phyloP scores from a whole-genome alignment of 2,113 vertebrate species.

The Peucedramus taeniatus region DNA sequence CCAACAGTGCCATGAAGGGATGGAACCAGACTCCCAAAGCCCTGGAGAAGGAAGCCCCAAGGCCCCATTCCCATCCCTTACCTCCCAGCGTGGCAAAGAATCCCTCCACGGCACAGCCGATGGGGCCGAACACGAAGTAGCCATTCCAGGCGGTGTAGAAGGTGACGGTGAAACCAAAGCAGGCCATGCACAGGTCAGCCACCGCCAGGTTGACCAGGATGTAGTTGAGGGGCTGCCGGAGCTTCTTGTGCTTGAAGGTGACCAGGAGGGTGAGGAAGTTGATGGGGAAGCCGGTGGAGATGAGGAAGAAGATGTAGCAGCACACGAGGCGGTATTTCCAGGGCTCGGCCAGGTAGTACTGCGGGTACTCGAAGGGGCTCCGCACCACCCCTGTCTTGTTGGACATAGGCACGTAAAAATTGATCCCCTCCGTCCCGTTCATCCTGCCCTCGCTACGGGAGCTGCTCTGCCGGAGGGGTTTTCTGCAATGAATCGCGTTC shows the following conservation, averaged over 20 bases:
- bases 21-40: neutral
- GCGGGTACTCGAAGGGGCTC: conserved; percentile 77
- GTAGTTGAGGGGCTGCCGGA: conserved; percentile 80
- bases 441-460: conserved; percentile 34
- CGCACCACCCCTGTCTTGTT: conserved; percentile 80
- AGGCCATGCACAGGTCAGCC: conserved; percentile 75
- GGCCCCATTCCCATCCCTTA: neutral
- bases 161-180: conserved; percentile 74
- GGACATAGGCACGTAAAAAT: conserved; percentile 83
- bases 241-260: conserved; percentile 81
- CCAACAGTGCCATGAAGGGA: accelerated
- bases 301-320: conserved; percentile 78
- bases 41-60: neutral
- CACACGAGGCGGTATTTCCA: conserved; percentile 67
- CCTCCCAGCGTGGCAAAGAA: conserved; percentile 80
- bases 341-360: conserved; percentile 78
- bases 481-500: neutral
- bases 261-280: conserved; percentile 78
- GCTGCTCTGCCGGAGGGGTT: neutral
- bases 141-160: conserved; percentile 65
- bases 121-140: conserved; percentile 69
- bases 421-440: conserved; percentile 80
- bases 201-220: conserved; percentile 79
- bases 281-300: conserved; percentile 75
- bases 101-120: conserved; percentile 69